Conservation (phyloP, 2,113 vertebrate species). For the Uria aalge region DNA sequence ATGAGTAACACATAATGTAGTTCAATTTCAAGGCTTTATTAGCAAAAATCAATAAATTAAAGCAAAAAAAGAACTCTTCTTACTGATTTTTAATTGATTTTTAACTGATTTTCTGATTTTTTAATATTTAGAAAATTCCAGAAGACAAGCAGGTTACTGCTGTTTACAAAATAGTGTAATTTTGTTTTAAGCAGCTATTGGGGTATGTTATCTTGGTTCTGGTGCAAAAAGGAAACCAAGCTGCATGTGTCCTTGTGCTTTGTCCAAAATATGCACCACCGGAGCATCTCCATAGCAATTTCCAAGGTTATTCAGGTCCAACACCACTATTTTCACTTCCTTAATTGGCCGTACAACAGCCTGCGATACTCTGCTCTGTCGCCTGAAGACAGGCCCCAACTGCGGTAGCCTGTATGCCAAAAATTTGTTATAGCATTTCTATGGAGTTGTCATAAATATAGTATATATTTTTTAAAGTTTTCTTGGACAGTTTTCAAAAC, state of each 20-base stretch:
- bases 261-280: not conserved
- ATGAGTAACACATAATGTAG: not conserved
- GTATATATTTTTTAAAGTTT: not conserved
- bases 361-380: accelerated
- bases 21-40: not conserved
- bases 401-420: not conserved
- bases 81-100: not conserved
- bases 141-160: not conserved
- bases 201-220: not conserved
- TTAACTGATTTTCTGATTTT: not conserved
- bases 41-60: not conserved
- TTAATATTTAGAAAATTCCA: not conserved
- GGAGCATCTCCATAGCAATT: not conserved
- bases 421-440: not conserved
- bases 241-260: accelerated
- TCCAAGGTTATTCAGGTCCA: not conserved
- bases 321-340: not conserved
- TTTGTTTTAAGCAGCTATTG: not conserved
- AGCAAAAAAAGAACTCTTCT: not conserved
- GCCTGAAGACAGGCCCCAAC: accelerated
- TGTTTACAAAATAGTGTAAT: not conserved
- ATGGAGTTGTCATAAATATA: not conserved
- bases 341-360: accelerated
- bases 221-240: not conserved
- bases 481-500: not conserved